Evolutionary conservation across 2,888 invertebrate species (phyloP), one percentile per base, ranked within the genome.

Genomic region (Prosapia bicincta): DNA sequence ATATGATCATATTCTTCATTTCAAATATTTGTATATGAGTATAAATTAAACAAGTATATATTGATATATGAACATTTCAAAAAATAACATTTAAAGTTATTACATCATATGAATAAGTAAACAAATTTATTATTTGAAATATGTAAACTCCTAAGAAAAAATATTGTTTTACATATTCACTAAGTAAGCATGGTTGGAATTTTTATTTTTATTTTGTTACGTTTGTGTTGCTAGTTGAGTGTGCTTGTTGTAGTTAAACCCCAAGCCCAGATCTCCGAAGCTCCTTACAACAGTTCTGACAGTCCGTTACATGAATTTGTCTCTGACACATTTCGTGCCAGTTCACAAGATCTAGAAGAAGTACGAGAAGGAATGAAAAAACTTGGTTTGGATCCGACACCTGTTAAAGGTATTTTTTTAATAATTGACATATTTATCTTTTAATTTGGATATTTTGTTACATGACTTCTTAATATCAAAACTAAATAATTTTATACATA

Each of bases 301-400:
- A 78, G 78, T 43, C 83, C 85, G 78, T 86, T 87, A 83, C 90
- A 91, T 83, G 93, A 93, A 85, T 93, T 93, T 87, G 90, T 93
- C 82, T 93, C 93, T 82, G 93, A 93, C 85, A 88, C 90, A 83
- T 90, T 92, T 85, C 89, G 90, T 85, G 88, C 89, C 80, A 88
- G 88, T 82, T 88, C 87, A 81, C 88, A 88, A 82, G 92, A 92
- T 83, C 86, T 92, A 83, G 90, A 90, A 82, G 92, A 93, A 85
- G 92, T 92, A 78, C 89, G 90, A 83, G 91, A 92, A 83, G 92
- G 92, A 82, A 92, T 93, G 90, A 89, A 91, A 85, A 90, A 90
- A 85, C 87, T 93, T 80, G 90, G 90, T 80, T 88, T 90, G 83
- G 88, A 88, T 82, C 86, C 89, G 74, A 84, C 87, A 83, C 86